Evolutionary conservation across 2,888 invertebrate species (phyloP).

Genomic region (Gymnoscelis rufifasciata): DNA sequence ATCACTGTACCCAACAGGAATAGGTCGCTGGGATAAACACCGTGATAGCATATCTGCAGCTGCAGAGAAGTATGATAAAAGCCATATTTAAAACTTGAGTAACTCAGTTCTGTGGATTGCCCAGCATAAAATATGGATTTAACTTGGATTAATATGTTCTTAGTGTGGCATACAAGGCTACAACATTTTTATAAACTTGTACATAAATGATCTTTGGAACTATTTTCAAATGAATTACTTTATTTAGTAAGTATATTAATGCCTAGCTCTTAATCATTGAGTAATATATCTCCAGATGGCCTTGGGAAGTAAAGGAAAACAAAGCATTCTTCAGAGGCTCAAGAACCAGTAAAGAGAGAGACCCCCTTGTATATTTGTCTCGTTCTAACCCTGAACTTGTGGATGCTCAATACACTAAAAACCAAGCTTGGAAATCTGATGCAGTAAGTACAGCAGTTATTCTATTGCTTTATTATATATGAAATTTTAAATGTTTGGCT

Average conservation of each 20-base stretch:
- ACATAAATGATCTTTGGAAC: too few species aligned
- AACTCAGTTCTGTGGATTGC: too few species aligned
- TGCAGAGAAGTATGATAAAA: slow-evolving; percentile 74
- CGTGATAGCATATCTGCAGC: slow-evolving; percentile 84
- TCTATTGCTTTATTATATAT: neutral
- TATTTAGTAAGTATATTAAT: neutral
- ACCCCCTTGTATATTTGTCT: slow-evolving; percentile 90
- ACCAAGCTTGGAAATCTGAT: slow-evolving; percentile 98
- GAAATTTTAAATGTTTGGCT: neutral
- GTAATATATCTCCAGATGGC: slow-evolving; percentile 56
- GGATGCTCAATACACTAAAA: slow-evolving; percentile 97
- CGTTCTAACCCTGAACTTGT: slow-evolving; percentile 86
- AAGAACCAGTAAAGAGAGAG: slow-evolving; percentile 93
- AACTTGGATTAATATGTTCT: too few species aligned
- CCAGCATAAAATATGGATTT: too few species aligned
- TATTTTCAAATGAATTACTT: too few species aligned
- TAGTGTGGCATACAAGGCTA: too few species aligned
- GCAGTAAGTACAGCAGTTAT: slow-evolving; percentile 76
- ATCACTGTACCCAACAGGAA: slow-evolving; percentile 92
- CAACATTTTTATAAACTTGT: too few species aligned
- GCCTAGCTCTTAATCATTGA: neutral
- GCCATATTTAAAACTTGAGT: too few species aligned
- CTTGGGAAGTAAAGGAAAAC: slow-evolving; percentile 87
- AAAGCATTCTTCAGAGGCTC: slow-evolving; percentile 95
- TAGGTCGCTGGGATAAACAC: slow-evolving; percentile 95